Conservation (phyloP, 2,113 vertebrate genomes). For the Ameiurus melas region DNA sequence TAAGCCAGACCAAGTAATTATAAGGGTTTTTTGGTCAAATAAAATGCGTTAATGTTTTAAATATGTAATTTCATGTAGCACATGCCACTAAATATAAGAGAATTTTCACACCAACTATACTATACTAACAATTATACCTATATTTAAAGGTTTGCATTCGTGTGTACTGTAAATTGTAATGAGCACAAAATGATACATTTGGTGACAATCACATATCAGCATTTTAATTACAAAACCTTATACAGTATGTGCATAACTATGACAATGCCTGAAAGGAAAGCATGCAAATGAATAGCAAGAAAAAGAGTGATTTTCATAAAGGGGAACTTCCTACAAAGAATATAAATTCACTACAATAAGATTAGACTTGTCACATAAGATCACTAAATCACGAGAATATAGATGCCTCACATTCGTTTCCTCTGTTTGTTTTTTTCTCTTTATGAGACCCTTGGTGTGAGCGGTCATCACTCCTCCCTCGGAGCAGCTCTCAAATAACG, state of each 20-base stretch:
- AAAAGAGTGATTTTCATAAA: background rate
- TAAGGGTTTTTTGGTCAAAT: background rate
- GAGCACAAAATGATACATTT: too few relatives aligned
- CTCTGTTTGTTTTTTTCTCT: background rate
- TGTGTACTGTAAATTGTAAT: too few relatives aligned
- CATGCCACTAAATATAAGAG: background rate
- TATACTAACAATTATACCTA: background rate
- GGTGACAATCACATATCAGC: too few relatives aligned
- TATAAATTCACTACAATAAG: background rate
- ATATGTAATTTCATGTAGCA: background rate
- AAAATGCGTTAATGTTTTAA: background rate
- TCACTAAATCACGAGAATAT: background rate
- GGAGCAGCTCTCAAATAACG: conserved; percentile 25
- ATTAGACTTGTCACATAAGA: background rate
- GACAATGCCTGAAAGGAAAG: background rate
- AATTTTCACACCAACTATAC: background rate
- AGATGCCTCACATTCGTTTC: background rate
- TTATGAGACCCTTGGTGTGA: background rate
- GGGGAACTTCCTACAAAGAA: background rate
- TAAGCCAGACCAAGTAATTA: background rate
- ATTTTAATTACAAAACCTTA: background rate
- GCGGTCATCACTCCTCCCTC: conserved; percentile 32
- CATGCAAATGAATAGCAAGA: background rate
- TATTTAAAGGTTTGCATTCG: background rate
- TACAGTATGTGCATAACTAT: background rate